phyloP scores from a whole-genome alignment of 1,140 invertebrate genomes.

The Agraylea sexmaculata region DNA sequence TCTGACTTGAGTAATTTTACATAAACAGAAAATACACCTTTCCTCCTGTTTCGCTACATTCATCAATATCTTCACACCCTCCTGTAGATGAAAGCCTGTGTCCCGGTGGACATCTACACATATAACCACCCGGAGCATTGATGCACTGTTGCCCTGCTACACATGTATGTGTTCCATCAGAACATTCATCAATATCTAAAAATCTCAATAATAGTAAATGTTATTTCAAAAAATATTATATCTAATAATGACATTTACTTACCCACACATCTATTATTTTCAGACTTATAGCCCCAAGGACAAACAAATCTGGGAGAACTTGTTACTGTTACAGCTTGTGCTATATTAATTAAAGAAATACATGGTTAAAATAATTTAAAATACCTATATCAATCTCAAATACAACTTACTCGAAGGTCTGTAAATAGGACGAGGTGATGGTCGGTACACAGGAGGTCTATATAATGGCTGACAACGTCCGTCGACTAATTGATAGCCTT shows the following conservation, averaged over 20 bases:
- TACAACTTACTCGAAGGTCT: neutral
- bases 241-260: constrained; percentile 6
- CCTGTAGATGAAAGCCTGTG: constrained; percentile 50
- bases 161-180: constrained; percentile 52
- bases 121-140: constrained; percentile 62
- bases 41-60: constrained; percentile 48
- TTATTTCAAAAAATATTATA: constrained; percentile 1
- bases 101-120: constrained; percentile 61
- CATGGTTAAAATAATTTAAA: neutral
- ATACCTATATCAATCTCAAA: neutral
- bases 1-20: no score
- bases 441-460: constrained; percentile 5
- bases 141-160: constrained; percentile 56
- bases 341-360: constrained; percentile 11
- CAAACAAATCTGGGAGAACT: constrained; percentile 27
- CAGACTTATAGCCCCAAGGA: constrained; percentile 33
- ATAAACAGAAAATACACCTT: constrained; percentile 24
- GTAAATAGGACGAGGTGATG: neutral
- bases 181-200: constrained; percentile 59
- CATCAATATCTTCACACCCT: constrained; percentile 79
- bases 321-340: constrained; percentile 16
- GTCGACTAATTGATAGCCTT: constrained; percentile 51
- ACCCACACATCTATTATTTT: constrained; percentile 34
- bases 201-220: constrained; percentile 4
- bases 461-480: constrained; percentile 20